These are phyloP conservation scores for Tetragnatha montana DNA, from an alignment of 2,888 invertebrate genomes.

Conservation along the genomic window DNA sequence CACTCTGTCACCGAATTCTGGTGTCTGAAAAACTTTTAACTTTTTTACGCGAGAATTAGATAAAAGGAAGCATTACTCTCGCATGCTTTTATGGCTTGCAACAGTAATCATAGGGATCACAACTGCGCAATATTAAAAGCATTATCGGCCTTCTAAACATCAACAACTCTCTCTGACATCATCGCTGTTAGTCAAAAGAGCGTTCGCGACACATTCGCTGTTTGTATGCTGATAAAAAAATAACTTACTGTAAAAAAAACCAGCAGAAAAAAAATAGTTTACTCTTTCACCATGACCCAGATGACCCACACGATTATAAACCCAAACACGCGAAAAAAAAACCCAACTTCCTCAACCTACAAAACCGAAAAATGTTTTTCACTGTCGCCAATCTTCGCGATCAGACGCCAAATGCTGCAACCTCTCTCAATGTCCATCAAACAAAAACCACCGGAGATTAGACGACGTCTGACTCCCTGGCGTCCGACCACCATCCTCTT, in stretches of 20 bases:
- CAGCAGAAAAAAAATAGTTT: neutral
- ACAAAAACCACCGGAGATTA: neutral
- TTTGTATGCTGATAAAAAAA: neutral
- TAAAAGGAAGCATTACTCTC: too few species aligned
- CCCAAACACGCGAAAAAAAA: neutral
- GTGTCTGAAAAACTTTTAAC: too few species aligned
- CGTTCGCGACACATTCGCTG: neutral
- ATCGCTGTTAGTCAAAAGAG: neutral
- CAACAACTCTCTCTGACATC: neutral
- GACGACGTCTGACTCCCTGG: conserved; percentile 30
- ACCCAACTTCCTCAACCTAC: neutral
- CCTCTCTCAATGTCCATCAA: neutral
- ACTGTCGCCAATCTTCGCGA: neutral
- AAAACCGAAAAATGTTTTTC: neutral
- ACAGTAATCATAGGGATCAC: too few species aligned
- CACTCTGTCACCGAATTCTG: too few species aligned
- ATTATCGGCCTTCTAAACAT: neutral
- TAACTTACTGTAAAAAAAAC: neutral
- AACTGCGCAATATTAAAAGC: too few species aligned
- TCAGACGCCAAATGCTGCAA: neutral
- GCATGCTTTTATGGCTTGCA: too few species aligned
- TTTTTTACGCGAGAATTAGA: too few species aligned
- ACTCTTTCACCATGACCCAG: neutral
- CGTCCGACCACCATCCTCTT: conserved; percentile 27
- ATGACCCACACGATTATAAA: neutral